Evolutionary conservation across 2,888 invertebrate species (phyloP), one percentile per base, ranked within the genome.

Genomic region (Fissipunctia ypsillon): DNA sequence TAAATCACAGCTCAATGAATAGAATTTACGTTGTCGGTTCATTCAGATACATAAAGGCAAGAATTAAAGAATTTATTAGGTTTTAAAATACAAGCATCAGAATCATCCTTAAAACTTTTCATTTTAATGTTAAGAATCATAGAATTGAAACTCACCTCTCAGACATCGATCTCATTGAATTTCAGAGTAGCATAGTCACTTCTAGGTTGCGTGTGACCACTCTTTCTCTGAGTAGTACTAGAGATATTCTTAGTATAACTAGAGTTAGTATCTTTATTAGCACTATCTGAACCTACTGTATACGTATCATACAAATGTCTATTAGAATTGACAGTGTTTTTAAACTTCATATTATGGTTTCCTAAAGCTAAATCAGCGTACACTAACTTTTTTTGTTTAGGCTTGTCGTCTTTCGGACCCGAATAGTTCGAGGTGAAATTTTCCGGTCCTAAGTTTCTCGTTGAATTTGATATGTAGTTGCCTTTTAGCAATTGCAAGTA

Each of bases 321-420:
- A 94, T 96, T 96, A 81, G 96, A 96, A 94, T 96, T 96, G 93
- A 96, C 96, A 87, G 96, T 96, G 91, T 96, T 96, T 90, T 96
- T 96, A 94, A 96, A 96, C 89, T 96, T 96, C 93, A 96, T 91
- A 92, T 96, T 96, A 94, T 96, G 96, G 90, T 96, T 96, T 89
- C 96, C 96, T 94, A 96, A 93, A 52, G 96, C 96, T 94, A 96
- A 91, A 88, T 96, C 96, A 83, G 96, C 96, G 87, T 96, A 96
- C 67, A 96, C 96, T 93, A 96, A 90, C 87, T 96, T 96, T 93
- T 96, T 96, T 91, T 95, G 95, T 87, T 92, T 96, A 87, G 93
- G 92, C 86, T 94, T 94, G 6, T 96, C 96, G 28, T 96, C 95
- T 91, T 92, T 95, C 31, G 93, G 90, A 83, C 94, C 94, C 80